These are phyloP conservation scores for Trichacis sp. DNA, from an alignment of 2,888 invertebrate genomes.

Conservation along the genomic window DNA sequence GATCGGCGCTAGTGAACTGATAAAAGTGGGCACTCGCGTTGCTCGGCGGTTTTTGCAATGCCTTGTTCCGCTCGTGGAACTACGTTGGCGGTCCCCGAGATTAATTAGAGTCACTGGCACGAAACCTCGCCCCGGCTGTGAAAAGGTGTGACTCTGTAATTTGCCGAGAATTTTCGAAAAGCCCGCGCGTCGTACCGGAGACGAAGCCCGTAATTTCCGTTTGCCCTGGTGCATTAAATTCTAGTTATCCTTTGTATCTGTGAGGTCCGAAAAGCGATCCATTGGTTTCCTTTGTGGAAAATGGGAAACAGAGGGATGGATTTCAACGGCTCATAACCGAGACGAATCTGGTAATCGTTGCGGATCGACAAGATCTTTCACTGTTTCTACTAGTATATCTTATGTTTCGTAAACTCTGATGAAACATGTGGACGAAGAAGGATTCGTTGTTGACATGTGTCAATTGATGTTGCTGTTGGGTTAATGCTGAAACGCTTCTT, in stretches of 20 bases:
- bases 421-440: no score
- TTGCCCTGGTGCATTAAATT: conserved; percentile 52
- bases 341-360: conserved; percentile 52
- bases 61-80: conserved; percentile 31
- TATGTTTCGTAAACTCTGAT: no score
- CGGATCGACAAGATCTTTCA: not conserved
- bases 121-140: conserved; percentile 35
- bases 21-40: no score
- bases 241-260: conserved; percentile 50
- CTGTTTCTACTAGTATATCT: no score
- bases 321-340: conserved; percentile 48
- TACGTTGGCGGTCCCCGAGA: conserved; percentile 44
- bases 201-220: conserved; percentile 49
- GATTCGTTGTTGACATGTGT: no score
- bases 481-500: no score
- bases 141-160: conserved; percentile 52
- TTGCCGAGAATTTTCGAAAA: conserved; percentile 47
- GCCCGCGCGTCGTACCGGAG: conserved; percentile 25
- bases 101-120: conserved; percentile 46
- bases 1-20: no score
- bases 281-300: conserved; percentile 24
- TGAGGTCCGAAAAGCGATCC: conserved; percentile 38
- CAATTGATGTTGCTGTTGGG: no score
- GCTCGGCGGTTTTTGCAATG: conserved; percentile 1
- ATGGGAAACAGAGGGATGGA: conserved; percentile 22